These are phyloP conservation scores for Venturia canescens DNA, from an alignment of 1,140 invertebrate genomes.

Conservation along the genomic window DNA sequence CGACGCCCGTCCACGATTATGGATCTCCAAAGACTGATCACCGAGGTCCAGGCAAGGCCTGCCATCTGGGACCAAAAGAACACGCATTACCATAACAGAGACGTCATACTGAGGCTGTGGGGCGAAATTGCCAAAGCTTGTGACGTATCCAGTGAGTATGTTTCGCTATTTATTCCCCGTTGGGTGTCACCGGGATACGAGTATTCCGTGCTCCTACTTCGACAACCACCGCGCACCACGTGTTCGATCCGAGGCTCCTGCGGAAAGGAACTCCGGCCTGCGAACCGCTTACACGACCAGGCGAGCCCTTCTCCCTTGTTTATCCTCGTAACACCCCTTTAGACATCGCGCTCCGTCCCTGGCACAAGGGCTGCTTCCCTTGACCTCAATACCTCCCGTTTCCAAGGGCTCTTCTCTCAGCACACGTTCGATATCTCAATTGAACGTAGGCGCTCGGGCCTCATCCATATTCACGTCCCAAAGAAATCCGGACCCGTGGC, in stretches of 20 bases:
- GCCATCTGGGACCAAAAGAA: slow-evolving; percentile 69
- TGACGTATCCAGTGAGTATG: slow-evolving; percentile 67
- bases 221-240: neutral
- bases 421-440: neutral
- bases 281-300: neutral
- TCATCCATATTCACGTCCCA: neutral
- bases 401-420: neutral
- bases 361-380: neutral
- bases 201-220: neutral
- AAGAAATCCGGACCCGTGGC: neutral
- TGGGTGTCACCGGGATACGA: neutral
- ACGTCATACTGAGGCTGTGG: slow-evolving; percentile 66
- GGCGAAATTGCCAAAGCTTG: slow-evolving; percentile 65
- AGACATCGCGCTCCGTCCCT: neutral
- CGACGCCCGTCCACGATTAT: slow-evolving; percentile 55
- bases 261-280: neutral
- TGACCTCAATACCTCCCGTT: slow-evolving; percentile 15
- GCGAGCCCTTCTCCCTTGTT: neutral
- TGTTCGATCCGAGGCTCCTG: neutral
- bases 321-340: neutral
- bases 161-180: neutral
- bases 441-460: neutral
- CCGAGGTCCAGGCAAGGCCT: slow-evolving; percentile 64
- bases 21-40: slow-evolving; percentile 66
- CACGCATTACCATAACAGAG: slow-evolving; percentile 66